Evolutionary conservation across 2,113 vertebrate genomes (phyloP), one percentile per base, ranked within the genome.

Genomic region (Chitala chitala): DNA sequence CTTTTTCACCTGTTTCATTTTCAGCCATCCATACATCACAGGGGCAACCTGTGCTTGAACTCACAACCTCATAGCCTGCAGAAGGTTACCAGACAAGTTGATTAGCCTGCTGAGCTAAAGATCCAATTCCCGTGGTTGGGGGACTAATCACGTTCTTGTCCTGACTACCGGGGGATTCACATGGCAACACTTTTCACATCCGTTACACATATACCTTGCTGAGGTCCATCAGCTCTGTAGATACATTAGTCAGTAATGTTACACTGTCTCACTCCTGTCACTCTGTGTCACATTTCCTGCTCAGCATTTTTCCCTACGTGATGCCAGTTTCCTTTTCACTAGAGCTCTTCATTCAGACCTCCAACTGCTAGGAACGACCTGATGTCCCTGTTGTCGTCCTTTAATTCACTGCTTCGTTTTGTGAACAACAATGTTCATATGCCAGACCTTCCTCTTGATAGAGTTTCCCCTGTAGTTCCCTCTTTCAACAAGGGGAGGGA

Each of bases 401-500:
- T 73, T 73, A 73, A 73, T 69, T 29, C 17, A 40, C 72, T 69
- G 64, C 40, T 46, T 54, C 24, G 6, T 69, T 69, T 69, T 38
- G 73, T 72, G 36, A 75, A 72, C 73, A 72, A n/a, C 50, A 54
- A 33, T 53, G 33, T 36, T 10, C 7, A 29, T 48, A 46, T 72
- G 69, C 72, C 69, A 55, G 36, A 75, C 73, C 38, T 69, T 64
- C n/a, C 38, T 58, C 69, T 75, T 75, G 70, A 78, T 78, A 68
- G 77, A 69, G 63, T 74, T 75, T 72, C 65, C 63, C 38, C 58
- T 68, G 71, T 75, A 58, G 63, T 8, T 78, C 63, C 42, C 59
- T 42, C 54, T 75, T 75, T 65, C 54, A 75, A 72, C 61, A 66
- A 72, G 29, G 46, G 46, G 58, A 53, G 31, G 46, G 58, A 38